Percentiles rank a stretch among this genome's conserved stretches.
phyloP scores from a whole-genome alignment of 2,888 invertebrate genomes.

The Chrysotoxum bicinctum region DNA sequence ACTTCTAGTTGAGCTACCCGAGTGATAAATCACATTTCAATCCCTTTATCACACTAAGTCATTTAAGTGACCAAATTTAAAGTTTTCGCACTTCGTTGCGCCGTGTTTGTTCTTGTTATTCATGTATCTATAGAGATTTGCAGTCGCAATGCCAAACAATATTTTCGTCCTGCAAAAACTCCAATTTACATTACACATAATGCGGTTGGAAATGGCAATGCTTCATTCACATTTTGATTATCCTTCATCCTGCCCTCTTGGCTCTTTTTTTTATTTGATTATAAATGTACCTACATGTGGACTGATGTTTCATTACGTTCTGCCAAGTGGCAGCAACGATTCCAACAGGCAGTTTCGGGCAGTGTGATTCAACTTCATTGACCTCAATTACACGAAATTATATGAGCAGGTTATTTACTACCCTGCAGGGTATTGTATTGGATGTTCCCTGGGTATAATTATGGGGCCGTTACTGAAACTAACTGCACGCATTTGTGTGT shows the following conservation, averaged over 20 bases:
- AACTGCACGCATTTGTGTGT: constrained; percentile 9
- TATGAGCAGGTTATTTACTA: not conserved
- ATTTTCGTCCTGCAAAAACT: not conserved
- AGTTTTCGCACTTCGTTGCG: too few species aligned
- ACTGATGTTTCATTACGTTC: not conserved
- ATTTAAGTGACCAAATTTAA: too few species aligned
- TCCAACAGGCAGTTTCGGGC: not conserved
- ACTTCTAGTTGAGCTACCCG: too few species aligned
- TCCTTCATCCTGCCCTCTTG: not conserved
- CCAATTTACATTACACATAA: not conserved
- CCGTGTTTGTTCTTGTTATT: too few species aligned
- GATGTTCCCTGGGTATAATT: not conserved
- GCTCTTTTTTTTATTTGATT: not conserved
- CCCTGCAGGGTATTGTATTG: not conserved
- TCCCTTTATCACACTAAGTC: too few species aligned
- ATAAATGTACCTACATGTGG: not conserved
- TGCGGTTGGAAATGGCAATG: not conserved
- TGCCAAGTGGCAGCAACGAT: not conserved
- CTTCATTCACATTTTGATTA: not conserved
- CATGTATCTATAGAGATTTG: too few species aligned
- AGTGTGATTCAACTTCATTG: constrained; percentile 9
- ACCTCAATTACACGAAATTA: constrained; percentile 10
- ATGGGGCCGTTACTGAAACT: not conserved
- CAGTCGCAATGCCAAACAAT: not conserved
- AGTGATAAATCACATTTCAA: too few species aligned